These are phyloP conservation scores for Chironomus striatipennis DNA, from an alignment of 1,140 invertebrate species.

Conservation along the genomic window DNA sequence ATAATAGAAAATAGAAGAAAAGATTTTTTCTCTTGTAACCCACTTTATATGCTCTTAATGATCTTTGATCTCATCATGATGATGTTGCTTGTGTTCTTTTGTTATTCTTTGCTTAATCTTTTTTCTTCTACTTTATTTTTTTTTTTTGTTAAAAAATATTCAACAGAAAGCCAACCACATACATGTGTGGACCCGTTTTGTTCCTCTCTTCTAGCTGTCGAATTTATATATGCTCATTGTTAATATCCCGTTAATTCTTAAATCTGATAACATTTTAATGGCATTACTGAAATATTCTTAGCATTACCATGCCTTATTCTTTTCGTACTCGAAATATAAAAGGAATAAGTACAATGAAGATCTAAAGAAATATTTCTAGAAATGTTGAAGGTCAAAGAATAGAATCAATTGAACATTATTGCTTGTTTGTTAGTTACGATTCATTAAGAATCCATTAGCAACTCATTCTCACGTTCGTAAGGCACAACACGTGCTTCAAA, in stretches of 20 bases:
- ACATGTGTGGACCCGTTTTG: background rate
- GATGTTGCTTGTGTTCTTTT: constrained; percentile 7
- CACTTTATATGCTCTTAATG: constrained; percentile 13
- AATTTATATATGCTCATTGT: background rate
- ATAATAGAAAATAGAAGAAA: background rate
- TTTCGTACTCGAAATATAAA: too few species aligned
- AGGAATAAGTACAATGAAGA: too few species aligned
- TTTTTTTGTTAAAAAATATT: too few species aligned
- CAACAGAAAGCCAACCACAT: background rate
- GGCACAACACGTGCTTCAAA: background rate
- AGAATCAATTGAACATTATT: background rate
- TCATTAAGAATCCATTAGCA: constrained; percentile 8
- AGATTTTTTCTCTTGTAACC: background rate
- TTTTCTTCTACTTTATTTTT: too few species aligned
- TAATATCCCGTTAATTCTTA: constrained; percentile 13
- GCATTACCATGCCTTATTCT: too few species aligned
- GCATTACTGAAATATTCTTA: too few species aligned
- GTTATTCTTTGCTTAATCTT: constrained; percentile 7
- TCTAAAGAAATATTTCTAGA: background rate
- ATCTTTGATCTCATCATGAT: constrained; percentile 13
- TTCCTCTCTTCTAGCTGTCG: background rate
- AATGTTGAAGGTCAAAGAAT: background rate
- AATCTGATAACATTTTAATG: background rate
- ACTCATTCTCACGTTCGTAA: background rate
- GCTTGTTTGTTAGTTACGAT: background rate